Evolutionary conservation across 1,140 invertebrate species (phyloP).

Genomic region (Schlechtendalia chinensis): DNA sequence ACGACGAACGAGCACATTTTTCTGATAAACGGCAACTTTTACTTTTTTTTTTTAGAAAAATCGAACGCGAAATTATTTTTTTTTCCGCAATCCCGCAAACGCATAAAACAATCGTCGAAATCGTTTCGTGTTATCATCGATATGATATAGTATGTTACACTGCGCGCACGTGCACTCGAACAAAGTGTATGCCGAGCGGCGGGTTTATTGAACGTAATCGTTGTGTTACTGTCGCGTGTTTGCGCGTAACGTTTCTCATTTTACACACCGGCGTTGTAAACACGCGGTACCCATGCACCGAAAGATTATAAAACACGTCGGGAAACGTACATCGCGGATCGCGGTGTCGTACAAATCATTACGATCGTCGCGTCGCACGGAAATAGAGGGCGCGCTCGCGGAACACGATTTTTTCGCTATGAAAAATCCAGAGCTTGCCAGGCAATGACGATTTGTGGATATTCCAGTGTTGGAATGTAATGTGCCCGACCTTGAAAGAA

Average conservation of each 20-base stretch:
- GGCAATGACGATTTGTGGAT: not conserved
- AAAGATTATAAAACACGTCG: constrained; percentile 5
- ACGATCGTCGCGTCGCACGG: not conserved
- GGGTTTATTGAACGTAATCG: constrained; percentile 16
- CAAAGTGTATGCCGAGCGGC: not conserved
- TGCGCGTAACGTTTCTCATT: not conserved
- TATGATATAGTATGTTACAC: not conserved
- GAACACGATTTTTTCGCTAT: not conserved
- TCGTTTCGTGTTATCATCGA: not conserved
- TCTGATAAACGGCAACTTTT: too few relatives aligned
- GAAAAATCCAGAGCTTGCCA: not conserved
- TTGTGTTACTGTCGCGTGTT: not conserved
- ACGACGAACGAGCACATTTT: too few relatives aligned
- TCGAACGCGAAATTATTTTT: too few relatives aligned
- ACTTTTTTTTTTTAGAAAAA: too few relatives aligned
- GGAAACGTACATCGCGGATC: not conserved
- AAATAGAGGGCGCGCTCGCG: not conserved
- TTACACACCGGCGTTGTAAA: not conserved
- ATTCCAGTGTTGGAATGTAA: not conserved
- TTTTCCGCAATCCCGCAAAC: too few relatives aligned
- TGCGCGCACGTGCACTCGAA: not conserved
- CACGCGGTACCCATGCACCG: too few relatives aligned
- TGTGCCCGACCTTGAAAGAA: not conserved
- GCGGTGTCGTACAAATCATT: constrained; percentile 9
- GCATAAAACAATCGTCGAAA: too few relatives aligned